Evolutionary conservation across 2,113 vertebrate species (phyloP).

Genomic region (Kobus ellipsiprymnus): DNA sequence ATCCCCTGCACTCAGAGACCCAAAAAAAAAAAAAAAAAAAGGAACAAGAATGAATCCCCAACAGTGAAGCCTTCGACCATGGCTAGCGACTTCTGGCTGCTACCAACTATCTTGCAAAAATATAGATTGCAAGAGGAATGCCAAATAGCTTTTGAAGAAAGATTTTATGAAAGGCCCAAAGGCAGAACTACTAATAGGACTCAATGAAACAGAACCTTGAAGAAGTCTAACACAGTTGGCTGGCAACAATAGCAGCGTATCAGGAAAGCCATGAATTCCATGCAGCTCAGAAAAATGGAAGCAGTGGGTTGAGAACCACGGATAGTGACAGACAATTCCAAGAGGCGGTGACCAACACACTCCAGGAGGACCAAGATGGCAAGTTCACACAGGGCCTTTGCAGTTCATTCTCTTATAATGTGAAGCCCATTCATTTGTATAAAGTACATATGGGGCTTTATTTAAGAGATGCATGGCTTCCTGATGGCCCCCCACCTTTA

Average conservation of each 20-base stretch:
- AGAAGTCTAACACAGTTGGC: not conserved
- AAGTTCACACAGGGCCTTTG: not conserved
- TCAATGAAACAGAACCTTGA: not conserved
- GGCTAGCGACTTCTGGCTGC: not conserved
- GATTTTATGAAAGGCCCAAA: not conserved
- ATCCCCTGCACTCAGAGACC: not conserved
- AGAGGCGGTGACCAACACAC: not conserved
- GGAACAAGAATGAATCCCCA: not conserved
- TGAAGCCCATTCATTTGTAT: not conserved
- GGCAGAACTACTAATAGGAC: not conserved
- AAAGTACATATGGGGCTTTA: not conserved
- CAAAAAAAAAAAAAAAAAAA: not conserved
- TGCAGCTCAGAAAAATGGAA: not conserved
- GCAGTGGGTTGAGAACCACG: not conserved
- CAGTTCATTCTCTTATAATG: not conserved
- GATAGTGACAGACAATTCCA: not conserved
- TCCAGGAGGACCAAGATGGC: not conserved
- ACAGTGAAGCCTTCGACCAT: not conserved
- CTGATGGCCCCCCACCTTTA: conserved; percentile 7
- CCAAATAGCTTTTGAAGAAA: not conserved
- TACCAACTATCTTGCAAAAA: not conserved
- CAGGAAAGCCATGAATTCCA: not conserved
- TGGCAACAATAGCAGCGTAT: not conserved
- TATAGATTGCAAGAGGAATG: not conserved
- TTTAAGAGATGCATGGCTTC: not conserved